Base-by-base conservation (phyloP, 1,140 invertebrate species). In the Drosophila simulans region DNA sequence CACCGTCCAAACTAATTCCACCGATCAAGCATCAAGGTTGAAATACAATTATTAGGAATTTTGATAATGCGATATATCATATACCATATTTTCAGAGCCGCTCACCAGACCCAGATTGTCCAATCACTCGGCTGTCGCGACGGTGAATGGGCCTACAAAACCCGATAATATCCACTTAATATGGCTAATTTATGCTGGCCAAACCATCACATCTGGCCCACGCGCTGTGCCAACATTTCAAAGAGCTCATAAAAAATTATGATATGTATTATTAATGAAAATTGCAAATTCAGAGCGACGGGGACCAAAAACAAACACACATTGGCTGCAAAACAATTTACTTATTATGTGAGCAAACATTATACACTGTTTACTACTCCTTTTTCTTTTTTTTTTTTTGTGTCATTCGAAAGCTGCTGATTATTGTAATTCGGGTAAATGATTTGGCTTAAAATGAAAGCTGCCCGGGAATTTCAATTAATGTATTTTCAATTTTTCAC, bases 151-250 rank as follows among this genome's bases (percentile, higher is more conserved):
- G 60, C 48, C 60, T 52, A 52, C 25, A n/a, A 70, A 77, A 64
- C 80, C 52, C 54, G 54, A 75, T 82, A 75, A 53, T 57, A 86
- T 71, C 63, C 75, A 71, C 42, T 68, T 57, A 48, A 66, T 79
- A 62, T 68, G 69, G 76, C 65, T 83, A 83, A 86, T 86, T 88
- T 88, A 88, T 86, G 83, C 79, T 58, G 49, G 42, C 43, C 62
- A 51, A 55, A 57, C 74, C 55, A 60, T 69, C 54, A 40, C 40
- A 63, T 43, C 48, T 54, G 74, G 57, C 42, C 55, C 64, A 68
- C 64, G 64, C 64, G 60, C 64, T 65, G 27, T 40, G 37, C 37
- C 60, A 64, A 43, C 64, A 65, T 68, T 68, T 68, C 49, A 51
- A 31, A 70, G 52, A 64, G 53, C 54, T 51, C 71, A 58, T 77